phyloP scores from a whole-genome alignment of 2,113 vertebrate genomes.

The Lampris incognitus region DNA sequence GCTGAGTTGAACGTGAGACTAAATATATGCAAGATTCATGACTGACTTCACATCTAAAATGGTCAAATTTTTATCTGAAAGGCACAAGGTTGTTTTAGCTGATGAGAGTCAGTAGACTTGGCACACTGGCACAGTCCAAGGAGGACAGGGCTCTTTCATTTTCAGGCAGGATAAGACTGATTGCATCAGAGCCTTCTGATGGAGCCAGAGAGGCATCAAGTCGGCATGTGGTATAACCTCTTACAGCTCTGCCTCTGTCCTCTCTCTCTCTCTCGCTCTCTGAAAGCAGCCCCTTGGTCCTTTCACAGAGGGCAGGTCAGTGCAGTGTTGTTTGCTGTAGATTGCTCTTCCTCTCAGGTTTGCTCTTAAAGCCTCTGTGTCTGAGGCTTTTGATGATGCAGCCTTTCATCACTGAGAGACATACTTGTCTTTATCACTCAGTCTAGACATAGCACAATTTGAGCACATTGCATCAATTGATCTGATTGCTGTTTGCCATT shows the following conservation, averaged over 20 bases:
- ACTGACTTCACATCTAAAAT: not conserved
- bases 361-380: conserved; percentile 42
- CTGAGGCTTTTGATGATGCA: conserved; percentile 52
- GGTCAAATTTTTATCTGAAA: conserved; percentile 33
- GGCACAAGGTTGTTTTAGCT: not conserved
- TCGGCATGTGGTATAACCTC: conserved; percentile 6
- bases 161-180: not conserved
- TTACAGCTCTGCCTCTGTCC: not conserved
- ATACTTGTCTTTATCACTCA: conserved; percentile 23
- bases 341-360: conserved; percentile 39
- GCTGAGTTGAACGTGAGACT: too few relatives aligned
- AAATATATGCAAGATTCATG: too few relatives aligned
- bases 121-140: not conserved
- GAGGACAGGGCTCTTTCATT: not conserved
- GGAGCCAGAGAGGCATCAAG: not conserved
- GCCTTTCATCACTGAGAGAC: conserved; percentile 62
- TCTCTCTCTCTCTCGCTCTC: not conserved
- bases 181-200: not conserved
- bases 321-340: conserved; percentile 45
- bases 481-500: too few relatives aligned
- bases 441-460: conserved; percentile 18
- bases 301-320: conserved; percentile 40
- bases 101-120: not conserved
- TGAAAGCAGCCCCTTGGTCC: conserved; percentile 7
- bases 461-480: too few relatives aligned